Conservation (phyloP, 2,113 vertebrate species). For the Vulpes vulpes region DNA sequence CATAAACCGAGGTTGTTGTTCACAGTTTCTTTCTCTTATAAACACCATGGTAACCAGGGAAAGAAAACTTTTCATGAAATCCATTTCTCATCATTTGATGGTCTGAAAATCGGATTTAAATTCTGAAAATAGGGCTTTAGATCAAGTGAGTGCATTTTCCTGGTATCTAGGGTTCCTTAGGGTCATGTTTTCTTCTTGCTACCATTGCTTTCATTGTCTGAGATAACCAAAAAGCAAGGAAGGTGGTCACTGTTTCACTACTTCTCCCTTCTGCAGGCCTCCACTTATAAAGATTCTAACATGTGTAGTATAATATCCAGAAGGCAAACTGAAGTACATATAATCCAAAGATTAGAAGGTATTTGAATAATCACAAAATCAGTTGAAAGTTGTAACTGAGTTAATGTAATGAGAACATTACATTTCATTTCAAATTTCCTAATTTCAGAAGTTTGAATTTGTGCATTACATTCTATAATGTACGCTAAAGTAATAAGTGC, state of each 20-base stretch:
- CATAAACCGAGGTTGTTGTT: constrained; percentile 47
- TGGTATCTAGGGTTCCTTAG: background rate
- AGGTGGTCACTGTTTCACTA: background rate
- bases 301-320: background rate
- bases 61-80: constrained; percentile 33
- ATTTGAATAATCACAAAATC: background rate
- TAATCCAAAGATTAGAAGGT: background rate
- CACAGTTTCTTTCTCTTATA: constrained; percentile 53
- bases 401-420: constrained; percentile 40
- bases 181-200: background rate
- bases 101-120: constrained; percentile 17
- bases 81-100: constrained; percentile 32
- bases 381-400: background rate
- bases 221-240: background rate
- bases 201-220: background rate
- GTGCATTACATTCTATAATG: background rate
- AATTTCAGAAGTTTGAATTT: constrained; percentile 43
- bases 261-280: background rate
- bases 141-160: background rate
- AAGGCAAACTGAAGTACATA: background rate
- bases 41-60: constrained; percentile 10
- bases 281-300: background rate
- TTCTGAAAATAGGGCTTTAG: constrained; percentile 10
- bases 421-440: constrained; percentile 44
- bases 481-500: constrained; percentile 30